Evolutionary conservation across 2,888 invertebrate species (phyloP).

Genomic region (Boloria selene): DNA sequence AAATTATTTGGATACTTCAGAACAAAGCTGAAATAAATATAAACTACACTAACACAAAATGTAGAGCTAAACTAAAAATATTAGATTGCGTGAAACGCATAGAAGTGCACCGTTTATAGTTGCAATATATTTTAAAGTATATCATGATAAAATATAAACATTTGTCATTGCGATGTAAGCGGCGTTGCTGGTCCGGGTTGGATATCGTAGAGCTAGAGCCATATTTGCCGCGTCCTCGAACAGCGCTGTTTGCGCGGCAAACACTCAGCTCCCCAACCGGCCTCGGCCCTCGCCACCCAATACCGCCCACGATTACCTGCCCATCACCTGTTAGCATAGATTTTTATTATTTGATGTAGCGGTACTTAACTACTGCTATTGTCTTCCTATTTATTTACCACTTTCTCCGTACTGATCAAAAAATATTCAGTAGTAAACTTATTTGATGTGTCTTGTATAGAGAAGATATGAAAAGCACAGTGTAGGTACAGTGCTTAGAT

Average conservation of each 20-base stretch:
- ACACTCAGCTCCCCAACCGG: constrained; percentile 42
- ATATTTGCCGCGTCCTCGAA: constrained; percentile 70
- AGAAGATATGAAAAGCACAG: too few species aligned
- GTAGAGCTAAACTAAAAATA: neutral
- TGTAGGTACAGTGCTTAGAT: neutral
- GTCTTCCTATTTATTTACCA: constrained; percentile 6
- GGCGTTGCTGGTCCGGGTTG: constrained; percentile 41
- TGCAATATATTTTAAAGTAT: constrained; percentile 5
- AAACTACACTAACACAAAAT: too few species aligned
- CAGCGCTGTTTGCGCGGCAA: constrained; percentile 66
- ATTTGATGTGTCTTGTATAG: too few species aligned
- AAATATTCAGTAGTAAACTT: neutral
- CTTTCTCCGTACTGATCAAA: neutral
- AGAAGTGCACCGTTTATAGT: neutral
- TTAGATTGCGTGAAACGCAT: neutral
- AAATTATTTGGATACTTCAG: too few species aligned
- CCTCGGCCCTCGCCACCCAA: constrained; percentile 28
- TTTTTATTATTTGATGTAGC: constrained; percentile 28
- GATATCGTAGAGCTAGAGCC: constrained; percentile 61
- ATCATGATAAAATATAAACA: constrained; percentile 52
- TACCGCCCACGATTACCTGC: constrained; percentile 39
- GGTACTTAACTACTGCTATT: neutral
- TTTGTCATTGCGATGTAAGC: constrained; percentile 56
- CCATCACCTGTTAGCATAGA: constrained; percentile 42
- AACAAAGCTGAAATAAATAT: too few species aligned